Percentiles rank a stretch among this genome's conserved stretches.
Conservation (phyloP, 2,888 invertebrate species). For the Desoria tigrina region DNA sequence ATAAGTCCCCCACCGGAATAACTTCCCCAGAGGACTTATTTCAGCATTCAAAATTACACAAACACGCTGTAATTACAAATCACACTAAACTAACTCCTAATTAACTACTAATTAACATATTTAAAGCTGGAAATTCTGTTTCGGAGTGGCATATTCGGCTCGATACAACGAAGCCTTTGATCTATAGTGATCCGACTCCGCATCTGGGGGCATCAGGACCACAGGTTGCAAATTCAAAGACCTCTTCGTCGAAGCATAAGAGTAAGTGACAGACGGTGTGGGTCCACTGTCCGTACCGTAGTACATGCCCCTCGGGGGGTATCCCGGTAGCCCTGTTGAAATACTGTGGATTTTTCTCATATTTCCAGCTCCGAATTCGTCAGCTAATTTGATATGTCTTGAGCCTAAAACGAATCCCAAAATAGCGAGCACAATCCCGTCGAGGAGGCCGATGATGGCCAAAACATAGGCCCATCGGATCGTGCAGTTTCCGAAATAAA, state of each 20-base stretch:
- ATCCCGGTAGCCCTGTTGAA: constrained; percentile 40
- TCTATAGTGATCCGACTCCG: constrained; percentile 77
- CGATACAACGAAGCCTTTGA: constrained; percentile 65
- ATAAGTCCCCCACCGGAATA: too few relatives aligned
- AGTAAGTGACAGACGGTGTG: constrained; percentile 81
- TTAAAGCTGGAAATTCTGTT: constrained; percentile 71
- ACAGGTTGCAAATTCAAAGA: constrained; percentile 79
- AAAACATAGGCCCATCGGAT: constrained; percentile 91
- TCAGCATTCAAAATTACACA: too few relatives aligned
- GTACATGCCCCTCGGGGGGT: constrained; percentile 37
- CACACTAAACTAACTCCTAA: not conserved
- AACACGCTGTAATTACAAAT: not conserved
- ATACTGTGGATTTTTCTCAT: constrained; percentile 46
- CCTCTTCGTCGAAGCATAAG: constrained; percentile 74
- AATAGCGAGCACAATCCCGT: constrained; percentile 80
- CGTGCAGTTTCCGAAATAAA: constrained; percentile 75
- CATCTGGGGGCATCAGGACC: constrained; percentile 71
- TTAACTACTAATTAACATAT: not conserved
- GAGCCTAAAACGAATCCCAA: constrained; percentile 92
- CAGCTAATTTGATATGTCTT: constrained; percentile 79
- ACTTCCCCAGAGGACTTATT: too few relatives aligned
- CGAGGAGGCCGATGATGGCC: constrained; percentile 84
- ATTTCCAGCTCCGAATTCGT: constrained; percentile 62
- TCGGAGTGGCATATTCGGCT: constrained; percentile 65
- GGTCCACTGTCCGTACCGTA: constrained; percentile 58